A percentile compares a stretch with the other conserved stretches of the same genome.
These are phyloP conservation scores for Paratrypauchen microcephalus DNA, from an alignment of 2,797 vertebrate species.

Conservation along the genomic window DNA sequence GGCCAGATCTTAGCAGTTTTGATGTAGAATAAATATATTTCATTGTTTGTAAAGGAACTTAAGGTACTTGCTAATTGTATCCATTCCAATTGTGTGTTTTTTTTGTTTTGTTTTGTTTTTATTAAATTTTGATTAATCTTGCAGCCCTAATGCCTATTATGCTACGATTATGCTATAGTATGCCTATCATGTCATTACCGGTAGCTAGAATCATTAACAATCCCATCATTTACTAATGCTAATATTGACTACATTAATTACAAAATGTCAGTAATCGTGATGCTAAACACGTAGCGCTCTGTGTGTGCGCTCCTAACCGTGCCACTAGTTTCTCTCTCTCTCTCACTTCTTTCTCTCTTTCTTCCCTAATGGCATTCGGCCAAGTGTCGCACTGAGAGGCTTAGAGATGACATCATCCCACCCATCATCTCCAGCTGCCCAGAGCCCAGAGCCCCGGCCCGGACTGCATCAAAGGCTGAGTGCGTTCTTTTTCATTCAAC, in stretches of 20 bases:
- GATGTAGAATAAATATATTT: too few relatives aligned
- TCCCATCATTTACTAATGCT: neutral
- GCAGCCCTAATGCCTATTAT: neutral
- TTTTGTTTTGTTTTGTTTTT: too few relatives aligned
- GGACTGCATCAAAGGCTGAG: constrained; percentile 50
- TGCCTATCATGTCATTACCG: neutral
- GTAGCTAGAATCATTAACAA: neutral
- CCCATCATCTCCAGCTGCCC: constrained; percentile 55
- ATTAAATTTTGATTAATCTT: too few relatives aligned
- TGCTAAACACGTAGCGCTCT: neutral
- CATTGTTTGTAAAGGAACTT: too few relatives aligned
- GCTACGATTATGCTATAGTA: neutral
- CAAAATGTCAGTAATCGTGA: neutral
- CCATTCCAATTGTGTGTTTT: too few relatives aligned
- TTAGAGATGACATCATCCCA: constrained; percentile 71
- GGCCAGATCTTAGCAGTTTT: too few relatives aligned
- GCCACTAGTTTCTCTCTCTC: constrained; percentile 17
- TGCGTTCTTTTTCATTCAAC: constrained; percentile 34
- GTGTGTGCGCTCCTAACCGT: constrained; percentile 32
- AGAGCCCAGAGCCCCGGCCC: constrained; percentile 42
- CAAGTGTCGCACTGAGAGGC: constrained; percentile 63
- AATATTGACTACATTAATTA: neutral
- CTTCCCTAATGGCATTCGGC: constrained; percentile 55
- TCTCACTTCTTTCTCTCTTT: constrained; percentile 42
- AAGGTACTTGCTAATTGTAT: too few relatives aligned